These are phyloP conservation scores for Parapristionchus giblindavisi DNA, from an alignment of 2,888 invertebrate species.

Conservation along the genomic window DNA sequence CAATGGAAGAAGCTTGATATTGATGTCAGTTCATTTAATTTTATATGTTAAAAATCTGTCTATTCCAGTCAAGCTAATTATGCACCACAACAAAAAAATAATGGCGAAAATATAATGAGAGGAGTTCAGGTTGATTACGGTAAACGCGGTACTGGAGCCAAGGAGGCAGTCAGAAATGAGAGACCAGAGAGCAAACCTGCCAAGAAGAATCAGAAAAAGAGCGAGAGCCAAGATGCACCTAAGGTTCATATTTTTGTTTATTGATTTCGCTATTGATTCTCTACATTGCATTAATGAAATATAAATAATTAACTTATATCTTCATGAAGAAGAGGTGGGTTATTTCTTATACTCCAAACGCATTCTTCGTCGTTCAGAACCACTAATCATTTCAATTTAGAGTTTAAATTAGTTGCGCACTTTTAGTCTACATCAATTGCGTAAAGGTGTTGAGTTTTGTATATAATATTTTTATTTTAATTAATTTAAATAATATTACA, in stretches of 20 bases:
- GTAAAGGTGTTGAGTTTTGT: background rate
- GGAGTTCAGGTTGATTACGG: slow-evolving; percentile 31
- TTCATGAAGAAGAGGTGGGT: no score
- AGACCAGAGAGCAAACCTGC: slow-evolving; percentile 18
- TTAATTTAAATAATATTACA: no score
- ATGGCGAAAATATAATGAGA: background rate
- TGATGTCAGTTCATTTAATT: slow-evolving; percentile 44
- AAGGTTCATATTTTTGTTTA: background rate
- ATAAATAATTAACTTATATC: no score
- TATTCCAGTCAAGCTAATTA: no score
- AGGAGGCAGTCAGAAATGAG: background rate
- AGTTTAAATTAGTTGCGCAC: no score
- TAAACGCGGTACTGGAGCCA: slow-evolving; percentile 18
- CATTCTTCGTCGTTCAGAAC: no score
- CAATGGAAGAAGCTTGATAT: slow-evolving; percentile 68
- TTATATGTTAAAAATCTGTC: no score
- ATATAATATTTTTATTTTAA: background rate
- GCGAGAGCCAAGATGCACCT: background rate
- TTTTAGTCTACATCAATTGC: no score
- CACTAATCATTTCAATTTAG: no score
- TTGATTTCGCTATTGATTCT: background rate
- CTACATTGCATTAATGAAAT: no score
- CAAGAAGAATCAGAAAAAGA: slow-evolving; percentile 21
- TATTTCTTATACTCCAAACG: no score
- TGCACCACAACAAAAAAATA: no score